phyloP scores from a whole-genome alignment of 2,113 vertebrate species.

The Rynchops niger region DNA sequence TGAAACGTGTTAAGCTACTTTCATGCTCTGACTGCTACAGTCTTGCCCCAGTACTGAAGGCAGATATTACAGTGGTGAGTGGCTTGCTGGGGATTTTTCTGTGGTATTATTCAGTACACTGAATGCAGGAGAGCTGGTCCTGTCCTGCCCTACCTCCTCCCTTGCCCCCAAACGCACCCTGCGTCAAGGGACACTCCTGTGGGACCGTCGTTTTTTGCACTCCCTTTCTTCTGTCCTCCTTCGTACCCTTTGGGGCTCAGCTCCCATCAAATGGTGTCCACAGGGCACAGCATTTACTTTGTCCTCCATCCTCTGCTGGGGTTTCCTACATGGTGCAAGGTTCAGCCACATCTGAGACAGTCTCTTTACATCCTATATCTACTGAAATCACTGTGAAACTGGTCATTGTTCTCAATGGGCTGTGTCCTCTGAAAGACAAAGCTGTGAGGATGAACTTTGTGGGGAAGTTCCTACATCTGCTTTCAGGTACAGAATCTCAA shows the following conservation, averaged over 20 bases:
- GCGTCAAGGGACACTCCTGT: not conserved
- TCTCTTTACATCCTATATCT: not conserved
- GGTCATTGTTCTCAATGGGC: not conserved
- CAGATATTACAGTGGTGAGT: not conserved
- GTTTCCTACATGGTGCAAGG: not conserved
- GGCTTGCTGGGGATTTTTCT: not conserved
- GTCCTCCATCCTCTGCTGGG: not conserved
- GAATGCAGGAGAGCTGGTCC: not conserved
- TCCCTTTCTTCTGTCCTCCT: not conserved
- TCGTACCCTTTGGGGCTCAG: not conserved
- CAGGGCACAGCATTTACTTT: not conserved
- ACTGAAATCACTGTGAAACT: not conserved
- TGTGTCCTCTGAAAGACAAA: not conserved
- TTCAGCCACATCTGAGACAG: not conserved
- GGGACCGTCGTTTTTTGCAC: not conserved
- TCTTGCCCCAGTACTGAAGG: not conserved
- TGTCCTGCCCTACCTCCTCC: not conserved
- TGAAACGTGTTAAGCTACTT: not conserved
- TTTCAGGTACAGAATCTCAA: not conserved
- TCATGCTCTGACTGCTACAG: not conserved
- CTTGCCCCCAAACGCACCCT: not conserved
- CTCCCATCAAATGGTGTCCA: not conserved
- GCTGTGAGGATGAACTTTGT: not conserved
- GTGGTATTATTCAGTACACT: not conserved
- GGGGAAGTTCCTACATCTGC: not conserved